Evolutionary conservation across 1,140 invertebrate genomes (phyloP), one percentile per base, ranked within the genome.

Genomic region (Notospermus geniculatus): DNA sequence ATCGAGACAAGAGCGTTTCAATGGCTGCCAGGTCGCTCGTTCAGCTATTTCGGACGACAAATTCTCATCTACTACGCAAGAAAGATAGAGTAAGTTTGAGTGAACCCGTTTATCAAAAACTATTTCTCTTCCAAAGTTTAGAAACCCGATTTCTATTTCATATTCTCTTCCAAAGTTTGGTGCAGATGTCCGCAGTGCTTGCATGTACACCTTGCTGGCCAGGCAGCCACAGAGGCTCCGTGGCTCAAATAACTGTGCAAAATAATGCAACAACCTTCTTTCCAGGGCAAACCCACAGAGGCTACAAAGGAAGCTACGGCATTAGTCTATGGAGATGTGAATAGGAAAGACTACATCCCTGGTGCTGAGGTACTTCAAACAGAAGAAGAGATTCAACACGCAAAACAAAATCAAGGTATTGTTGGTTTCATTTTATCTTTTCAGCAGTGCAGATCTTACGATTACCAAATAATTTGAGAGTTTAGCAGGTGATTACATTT

Each of bases 1-100:
- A 96, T 73, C 90, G 89, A 78, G 92, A 98, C 75, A 92, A 95
- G 78, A 94, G 78, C 81, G 84, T 85, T 0, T 92, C 94, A 88
- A 98, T 98, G 94, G 95, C 97, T 23, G 91, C 96, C 0, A 86
- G 90, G 66, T 94, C 95, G 1, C 82, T 99, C 2, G 94, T 99
- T 57, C 88, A 90, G 39, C 80, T 98, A 1, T 99, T 90, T 75
- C 85, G 96, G 60, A 86, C 87, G 59, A 86, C 88, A n/a, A 89
- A 97, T 83, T 96, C 97, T 0, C 87, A 90, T 57, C 79, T 99
- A 62, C 83, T 99, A 19, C 90, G 91, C 66, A 93, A 90, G 75
- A 97, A 89, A 84, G 94, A 98, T 77, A 88, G 95, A 77, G 80
- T 80, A 64, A 59, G 65, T 63, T 15, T 36, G 32, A 36, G n/a